Conservation (phyloP, 2,797 vertebrate genomes). For the Podarcis lilfordi region DNA sequence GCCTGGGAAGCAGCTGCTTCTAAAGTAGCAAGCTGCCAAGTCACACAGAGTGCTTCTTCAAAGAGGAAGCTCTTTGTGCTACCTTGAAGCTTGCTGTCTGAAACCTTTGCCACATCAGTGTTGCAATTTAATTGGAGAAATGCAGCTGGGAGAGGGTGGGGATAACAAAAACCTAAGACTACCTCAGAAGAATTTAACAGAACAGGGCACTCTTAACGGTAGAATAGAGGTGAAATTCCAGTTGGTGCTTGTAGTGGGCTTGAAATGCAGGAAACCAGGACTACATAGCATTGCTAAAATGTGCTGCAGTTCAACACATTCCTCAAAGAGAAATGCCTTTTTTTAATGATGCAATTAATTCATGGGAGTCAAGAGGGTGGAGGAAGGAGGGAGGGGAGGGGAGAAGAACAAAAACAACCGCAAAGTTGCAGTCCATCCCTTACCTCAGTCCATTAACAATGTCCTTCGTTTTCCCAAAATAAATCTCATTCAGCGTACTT, state of each 20-base stretch:
- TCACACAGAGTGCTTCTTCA: background rate
- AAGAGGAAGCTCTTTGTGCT: background rate
- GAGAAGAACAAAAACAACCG: accelerated
- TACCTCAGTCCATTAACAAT: constrained; percentile 99
- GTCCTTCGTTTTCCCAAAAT: constrained; percentile 99
- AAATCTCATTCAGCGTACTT: constrained; percentile 99
- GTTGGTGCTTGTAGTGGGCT: too few relatives aligned
- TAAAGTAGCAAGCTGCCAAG: background rate
- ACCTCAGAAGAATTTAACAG: background rate
- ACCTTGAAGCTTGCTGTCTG: background rate
- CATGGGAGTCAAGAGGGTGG: background rate
- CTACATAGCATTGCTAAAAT: background rate
- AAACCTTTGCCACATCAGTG: too few relatives aligned
- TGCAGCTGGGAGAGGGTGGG: too few relatives aligned
- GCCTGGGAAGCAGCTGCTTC: background rate
- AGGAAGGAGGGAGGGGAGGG: background rate
- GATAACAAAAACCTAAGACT: too few relatives aligned
- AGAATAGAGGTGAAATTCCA: background rate
- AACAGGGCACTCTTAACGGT: too few relatives aligned
- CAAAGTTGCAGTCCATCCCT: constrained; percentile 6
- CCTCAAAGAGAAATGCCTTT: background rate
- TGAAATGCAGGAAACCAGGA: background rate
- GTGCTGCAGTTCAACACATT: background rate
- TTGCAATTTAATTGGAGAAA: background rate
- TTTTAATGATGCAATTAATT: too few relatives aligned